These are phyloP conservation scores for Rhinoderma darwinii DNA, from an alignment of 2,113 vertebrate genomes.

Conservation along the genomic window DNA sequence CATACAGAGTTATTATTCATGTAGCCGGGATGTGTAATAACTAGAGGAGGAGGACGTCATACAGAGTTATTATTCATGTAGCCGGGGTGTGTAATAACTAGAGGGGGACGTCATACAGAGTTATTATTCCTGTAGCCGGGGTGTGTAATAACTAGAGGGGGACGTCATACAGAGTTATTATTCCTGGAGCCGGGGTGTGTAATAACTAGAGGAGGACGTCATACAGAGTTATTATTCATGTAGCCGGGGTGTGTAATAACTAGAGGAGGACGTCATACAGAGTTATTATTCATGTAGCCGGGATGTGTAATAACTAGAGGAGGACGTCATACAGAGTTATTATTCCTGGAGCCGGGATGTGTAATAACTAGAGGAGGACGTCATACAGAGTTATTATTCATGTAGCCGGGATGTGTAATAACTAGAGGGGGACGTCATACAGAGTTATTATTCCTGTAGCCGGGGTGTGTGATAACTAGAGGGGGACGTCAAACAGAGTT, in stretches of 20 bases:
- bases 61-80: neutral
- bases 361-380: neutral
- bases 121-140: neutral
- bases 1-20: neutral
- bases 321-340: no score
- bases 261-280: neutral
- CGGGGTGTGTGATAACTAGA: neutral
- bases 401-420: neutral
- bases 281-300: neutral
- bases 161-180: neutral
- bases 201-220: no score
- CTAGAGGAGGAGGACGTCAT: neutral
- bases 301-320: neutral
- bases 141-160: neutral
- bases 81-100: neutral
- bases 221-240: no score
- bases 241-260: no score
- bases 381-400: no score
- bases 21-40: neutral
- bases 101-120: neutral
- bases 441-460: neutral
- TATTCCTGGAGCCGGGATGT: no score
- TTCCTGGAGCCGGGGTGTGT: no score
- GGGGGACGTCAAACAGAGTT: neutral
- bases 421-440: neutral